phyloP scores from a whole-genome alignment of 2,113 vertebrate species.

The Alethe castanea region DNA sequence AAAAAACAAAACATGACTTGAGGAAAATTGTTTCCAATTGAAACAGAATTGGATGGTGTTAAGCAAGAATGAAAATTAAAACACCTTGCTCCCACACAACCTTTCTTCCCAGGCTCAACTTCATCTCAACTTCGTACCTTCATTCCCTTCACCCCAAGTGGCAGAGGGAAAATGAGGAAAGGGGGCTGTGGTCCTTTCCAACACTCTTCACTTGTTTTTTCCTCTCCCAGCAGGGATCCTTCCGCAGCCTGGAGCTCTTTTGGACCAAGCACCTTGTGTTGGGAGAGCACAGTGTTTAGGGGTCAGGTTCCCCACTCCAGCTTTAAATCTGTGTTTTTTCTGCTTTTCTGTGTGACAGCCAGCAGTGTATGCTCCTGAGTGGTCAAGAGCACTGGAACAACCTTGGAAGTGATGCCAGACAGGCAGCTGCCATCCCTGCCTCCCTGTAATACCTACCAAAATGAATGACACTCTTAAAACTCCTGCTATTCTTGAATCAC shows the following conservation, averaged over 20 bases:
- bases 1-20: too few relatives aligned
- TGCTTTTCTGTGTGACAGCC: neutral
- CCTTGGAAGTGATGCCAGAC: neutral
- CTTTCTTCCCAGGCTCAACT: neutral
- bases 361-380: neutral
- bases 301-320: neutral
- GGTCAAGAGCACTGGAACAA: neutral
- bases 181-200: neutral
- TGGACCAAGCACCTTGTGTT: neutral
- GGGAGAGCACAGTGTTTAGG: rapidly evolving
- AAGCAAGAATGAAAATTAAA: neutral
- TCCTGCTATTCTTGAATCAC: neutral
- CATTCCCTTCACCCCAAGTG: neutral
- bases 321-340: neutral
- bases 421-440: rapidly evolving
- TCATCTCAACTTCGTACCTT: neutral
- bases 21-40: neutral
- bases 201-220: rapidly evolving
- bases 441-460: neutral
- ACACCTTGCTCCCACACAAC: rapidly evolving
- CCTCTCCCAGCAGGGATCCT: neutral
- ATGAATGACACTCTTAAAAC: neutral
- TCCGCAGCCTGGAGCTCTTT: neutral
- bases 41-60: neutral
- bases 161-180: rapidly evolving